Base-by-base conservation (phyloP, 2,888 invertebrate genomes). In the Scrobipalpa costella region DNA sequence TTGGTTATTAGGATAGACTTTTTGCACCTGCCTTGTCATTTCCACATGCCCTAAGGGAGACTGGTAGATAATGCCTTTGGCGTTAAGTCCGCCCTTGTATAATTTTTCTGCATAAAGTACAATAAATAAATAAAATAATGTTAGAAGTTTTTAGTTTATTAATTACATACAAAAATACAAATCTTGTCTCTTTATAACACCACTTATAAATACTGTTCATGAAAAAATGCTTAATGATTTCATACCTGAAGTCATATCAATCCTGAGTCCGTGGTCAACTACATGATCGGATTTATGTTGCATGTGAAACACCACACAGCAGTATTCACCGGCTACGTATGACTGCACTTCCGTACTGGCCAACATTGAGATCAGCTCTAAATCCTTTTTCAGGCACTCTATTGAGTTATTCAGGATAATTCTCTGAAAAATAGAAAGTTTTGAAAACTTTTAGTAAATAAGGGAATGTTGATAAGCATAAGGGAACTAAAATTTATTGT, bases 261-360 rank as follows among this genome's bases (percentile, higher is more conserved):
- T 89, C 66, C 77, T 77, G 9, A 90, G 62, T 0, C 87, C 86
- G 74, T 90, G 88, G 66, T 84, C 86, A 44, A 86, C 63, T 40
- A 79, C 69, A 40, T 78, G 66, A 8, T 74, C 63, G 0, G 84
- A 40, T 1, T 75, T 67, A 62, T 85, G 85, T 68, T 89, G 89
- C 83, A 90, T 83, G 69, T 86, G 83, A 65, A 83, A 90, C 27
- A 85, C 73, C 0, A 90, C 77, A 11, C 83, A 79, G 67, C 88
- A 89, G 66, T 88, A 83, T 33, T 88, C 84, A 0, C 80, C 75
- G 0, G 72, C 63, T 27, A 77, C 78, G 68, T 84, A 88, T 0
- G 87, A 86, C 71, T 85, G 83, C 44, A 90, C 88, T 70, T 89
- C 89, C 58, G 85, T 78, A 0, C 89, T 88, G 0, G 85, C 78